Percentiles rank a stretch among this genome's conserved stretches.
Conservation (phyloP, 2,797 vertebrate genomes). For the Danio tinwini region DNA sequence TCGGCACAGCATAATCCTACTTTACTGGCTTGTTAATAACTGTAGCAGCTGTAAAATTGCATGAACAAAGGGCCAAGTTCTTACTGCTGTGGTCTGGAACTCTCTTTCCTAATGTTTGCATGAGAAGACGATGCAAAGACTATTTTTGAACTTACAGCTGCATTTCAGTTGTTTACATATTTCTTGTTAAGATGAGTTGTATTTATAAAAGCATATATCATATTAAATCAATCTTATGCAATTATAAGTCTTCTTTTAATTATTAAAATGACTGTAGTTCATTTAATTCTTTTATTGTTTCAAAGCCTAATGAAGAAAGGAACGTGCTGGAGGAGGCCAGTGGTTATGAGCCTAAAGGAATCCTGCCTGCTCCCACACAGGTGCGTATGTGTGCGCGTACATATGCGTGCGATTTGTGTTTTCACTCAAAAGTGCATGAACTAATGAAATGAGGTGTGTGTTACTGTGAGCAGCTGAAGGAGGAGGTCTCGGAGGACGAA, state of each 20-base stretch:
- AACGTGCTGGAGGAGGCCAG: conserved; percentile 93
- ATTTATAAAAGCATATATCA: not conserved
- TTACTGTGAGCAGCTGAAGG: conserved; percentile 57
- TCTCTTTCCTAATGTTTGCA: no score
- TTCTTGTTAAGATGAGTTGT: not conserved
- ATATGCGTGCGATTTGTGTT: not conserved
- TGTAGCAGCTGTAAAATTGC: no score
- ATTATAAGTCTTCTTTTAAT: not conserved
- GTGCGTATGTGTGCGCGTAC: not conserved
- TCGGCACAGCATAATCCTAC: no score
- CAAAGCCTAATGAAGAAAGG: conserved; percentile 95
- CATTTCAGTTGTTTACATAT: not conserved
- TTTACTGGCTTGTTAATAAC: no score
- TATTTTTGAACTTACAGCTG: not conserved
- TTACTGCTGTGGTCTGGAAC: no score
- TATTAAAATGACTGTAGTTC: not conserved
- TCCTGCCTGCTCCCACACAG: conserved; percentile 54
- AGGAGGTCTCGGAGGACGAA: conserved; percentile 58
- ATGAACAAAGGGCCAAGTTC: no score
- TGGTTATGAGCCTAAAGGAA: conserved; percentile 82
- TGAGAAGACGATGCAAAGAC: no score
- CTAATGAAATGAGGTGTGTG: not conserved
- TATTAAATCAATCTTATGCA: not conserved
- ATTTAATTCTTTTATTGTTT: not conserved
- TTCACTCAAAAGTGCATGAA: not conserved